Conservation (phyloP, 2,888 invertebrate genomes). For the Drosophila borborema region DNA sequence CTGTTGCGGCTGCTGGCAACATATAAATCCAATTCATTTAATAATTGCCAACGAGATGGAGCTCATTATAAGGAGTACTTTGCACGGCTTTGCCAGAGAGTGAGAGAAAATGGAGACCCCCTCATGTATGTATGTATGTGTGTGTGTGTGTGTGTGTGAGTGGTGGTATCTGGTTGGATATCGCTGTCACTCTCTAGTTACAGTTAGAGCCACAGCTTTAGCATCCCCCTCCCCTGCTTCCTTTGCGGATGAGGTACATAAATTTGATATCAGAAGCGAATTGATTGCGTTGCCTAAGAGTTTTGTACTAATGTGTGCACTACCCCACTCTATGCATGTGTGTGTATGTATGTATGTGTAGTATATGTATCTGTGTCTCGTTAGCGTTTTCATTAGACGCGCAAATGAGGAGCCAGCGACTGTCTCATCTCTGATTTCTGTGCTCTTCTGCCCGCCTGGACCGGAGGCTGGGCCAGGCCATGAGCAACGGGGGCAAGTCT, state of each 20-base stretch:
- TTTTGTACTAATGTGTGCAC: slow-evolving; percentile 63
- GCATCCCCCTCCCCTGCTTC: slow-evolving; percentile 1
- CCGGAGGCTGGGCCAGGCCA: background rate
- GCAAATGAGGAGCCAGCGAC: slow-evolving; percentile 66
- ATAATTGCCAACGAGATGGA: slow-evolving; percentile 84
- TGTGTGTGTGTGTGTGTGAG: slow-evolving; percentile 21
- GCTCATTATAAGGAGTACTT: slow-evolving; percentile 83
- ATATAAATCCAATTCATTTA: slow-evolving; percentile 84
- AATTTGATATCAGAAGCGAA: slow-evolving; percentile 60
- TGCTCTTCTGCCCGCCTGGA: slow-evolving; percentile 6
- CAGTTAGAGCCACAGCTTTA: slow-evolving; percentile 35
- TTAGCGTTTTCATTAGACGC: slow-evolving; percentile 79
- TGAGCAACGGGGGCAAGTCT: background rate
- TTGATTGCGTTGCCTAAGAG: slow-evolving; percentile 71
- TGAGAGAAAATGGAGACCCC: slow-evolving; percentile 13
- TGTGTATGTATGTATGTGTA: slow-evolving; percentile 28
- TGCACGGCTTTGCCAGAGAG: slow-evolving; percentile 75
- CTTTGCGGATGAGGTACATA: slow-evolving; percentile 32
- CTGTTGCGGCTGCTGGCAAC: slow-evolving; percentile 54
- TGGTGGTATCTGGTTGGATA: slow-evolving; percentile 45
- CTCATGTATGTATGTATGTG: slow-evolving; percentile 13
- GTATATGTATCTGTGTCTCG: slow-evolving; percentile 59
- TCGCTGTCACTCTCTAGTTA: slow-evolving; percentile 51
- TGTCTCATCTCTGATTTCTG: slow-evolving; percentile 49
- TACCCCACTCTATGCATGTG: slow-evolving; percentile 9